phyloP scores from a whole-genome alignment of 2,888 invertebrate genomes.

The Teleogryllus oceanicus region DNA sequence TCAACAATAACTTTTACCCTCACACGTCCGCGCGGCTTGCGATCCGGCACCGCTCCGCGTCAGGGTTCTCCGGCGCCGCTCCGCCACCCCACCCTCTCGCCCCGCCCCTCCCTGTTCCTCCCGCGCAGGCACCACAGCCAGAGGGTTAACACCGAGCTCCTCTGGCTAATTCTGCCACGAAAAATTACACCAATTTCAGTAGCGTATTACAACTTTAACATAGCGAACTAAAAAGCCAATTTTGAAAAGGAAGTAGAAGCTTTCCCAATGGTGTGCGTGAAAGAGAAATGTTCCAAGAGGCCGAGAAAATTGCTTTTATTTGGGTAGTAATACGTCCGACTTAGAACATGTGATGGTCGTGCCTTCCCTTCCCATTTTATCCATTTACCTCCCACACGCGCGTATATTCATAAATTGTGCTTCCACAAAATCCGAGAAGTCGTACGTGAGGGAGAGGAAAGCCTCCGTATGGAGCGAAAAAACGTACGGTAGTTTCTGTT shows the following conservation, averaged over 20 bases:
- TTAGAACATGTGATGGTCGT: neutral
- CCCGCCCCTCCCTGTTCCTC: neutral
- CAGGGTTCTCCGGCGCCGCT: neutral
- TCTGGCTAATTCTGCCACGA: neutral
- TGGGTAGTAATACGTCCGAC: neutral
- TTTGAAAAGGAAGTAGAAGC: neutral
- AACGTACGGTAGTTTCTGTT: too few relatives aligned
- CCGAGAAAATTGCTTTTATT: neutral
- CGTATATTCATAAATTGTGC: too few relatives aligned
- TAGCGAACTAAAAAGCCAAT: neutral
- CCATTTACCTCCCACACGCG: too few relatives aligned
- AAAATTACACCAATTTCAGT: conserved; percentile 3
- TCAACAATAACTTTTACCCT: too few relatives aligned
- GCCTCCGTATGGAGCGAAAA: too few relatives aligned
- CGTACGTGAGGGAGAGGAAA: too few relatives aligned
- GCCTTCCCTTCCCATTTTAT: neutral
- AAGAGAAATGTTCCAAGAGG: neutral
- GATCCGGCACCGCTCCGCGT: too few relatives aligned
- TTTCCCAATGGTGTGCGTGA: neutral
- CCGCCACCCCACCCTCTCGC: neutral
- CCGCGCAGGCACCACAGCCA: neutral
- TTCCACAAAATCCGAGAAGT: too few relatives aligned
- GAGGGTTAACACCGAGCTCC: neutral
- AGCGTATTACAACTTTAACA: neutral
- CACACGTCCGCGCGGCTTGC: too few relatives aligned